Evolutionary conservation across 2,797 vertebrate species (phyloP).

Genomic region (Sparidentex hasta): DNA sequence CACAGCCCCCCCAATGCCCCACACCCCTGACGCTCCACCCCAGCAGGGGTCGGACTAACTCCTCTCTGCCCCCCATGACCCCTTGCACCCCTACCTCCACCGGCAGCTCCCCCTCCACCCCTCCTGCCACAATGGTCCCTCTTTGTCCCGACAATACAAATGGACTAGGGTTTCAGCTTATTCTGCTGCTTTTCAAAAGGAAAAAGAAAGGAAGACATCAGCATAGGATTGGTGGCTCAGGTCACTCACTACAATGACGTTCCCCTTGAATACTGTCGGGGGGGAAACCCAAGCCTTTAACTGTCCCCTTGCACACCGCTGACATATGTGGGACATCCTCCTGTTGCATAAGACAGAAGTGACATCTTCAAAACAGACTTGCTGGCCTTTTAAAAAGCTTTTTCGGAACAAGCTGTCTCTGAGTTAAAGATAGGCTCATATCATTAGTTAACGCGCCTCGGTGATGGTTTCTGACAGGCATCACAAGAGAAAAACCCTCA

Average conservation of each 20-base stretch:
- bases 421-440: constrained; percentile 9
- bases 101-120: constrained; percentile 61
- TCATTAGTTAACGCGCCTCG: constrained; percentile 17
- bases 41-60: constrained; percentile 76
- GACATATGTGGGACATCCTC: constrained; percentile 63
- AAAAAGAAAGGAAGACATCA: constrained; percentile 87
- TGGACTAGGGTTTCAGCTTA: constrained; percentile 88
- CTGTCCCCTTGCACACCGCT: constrained; percentile 44
- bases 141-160: constrained; percentile 87
- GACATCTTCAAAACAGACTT: constrained; percentile 24
- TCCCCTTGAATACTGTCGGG: constrained; percentile 71
- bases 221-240: constrained; percentile 80
- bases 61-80: constrained; percentile 73
- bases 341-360: constrained; percentile 46
- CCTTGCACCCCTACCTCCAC: constrained; percentile 73
- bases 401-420: not conserved
- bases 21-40: constrained; percentile 55
- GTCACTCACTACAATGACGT: constrained; percentile 72
- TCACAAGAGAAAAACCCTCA: constrained; percentile 21
- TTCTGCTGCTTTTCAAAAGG: constrained; percentile 87
- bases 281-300: constrained; percentile 58
- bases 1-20: constrained; percentile 45
- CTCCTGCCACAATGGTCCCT: constrained; percentile 76
- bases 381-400: not conserved
- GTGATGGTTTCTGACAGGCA: constrained; percentile 20